Evolutionary conservation across 2,888 invertebrate species (phyloP), one percentile per base, ranked within the genome.

Genomic region (Orchestes rusci): DNA sequence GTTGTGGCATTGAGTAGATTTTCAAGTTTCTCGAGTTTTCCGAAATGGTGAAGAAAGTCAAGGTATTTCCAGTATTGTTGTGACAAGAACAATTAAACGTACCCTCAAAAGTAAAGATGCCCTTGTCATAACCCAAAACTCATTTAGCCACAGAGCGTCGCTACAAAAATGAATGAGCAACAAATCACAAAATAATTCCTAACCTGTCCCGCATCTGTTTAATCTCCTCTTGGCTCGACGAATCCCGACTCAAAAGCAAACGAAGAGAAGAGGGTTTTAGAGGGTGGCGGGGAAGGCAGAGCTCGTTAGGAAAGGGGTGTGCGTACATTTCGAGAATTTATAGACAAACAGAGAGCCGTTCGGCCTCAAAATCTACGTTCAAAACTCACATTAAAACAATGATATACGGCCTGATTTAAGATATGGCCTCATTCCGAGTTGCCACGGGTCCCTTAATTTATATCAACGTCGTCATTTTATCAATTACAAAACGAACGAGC

Each of bases 381-480:
- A 61, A 61, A 62, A 62, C 62, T 63, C 65, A 63, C 66, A 68
- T 67, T 67, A 68, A 67, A 67, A 68, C 67, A 66, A 67, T 68
- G 68, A 69, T 69, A 67, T 66, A 68, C 65, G 66, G 60, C 60
- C 67, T 63, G 67, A 68, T 68, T 67, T 66, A 66, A 68, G 67
- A 67, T 68, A 67, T 63, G 63, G 63, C 62, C 61, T 65, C 64
- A 66, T 67, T 69, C 66, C 63, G 67, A n/a, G n/a, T n/a, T n/a
- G 66, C 66, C 66, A 66, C 66, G 65, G n/a, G 65, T 62, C 64
- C 65, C 65, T 64, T 66, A 69, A 69, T 68, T 68, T 68, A 69
- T 68, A 67, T 68, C 68, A 67, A 66, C 64, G 69, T 69, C 68
- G 69, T 69, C 69, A 69, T 66, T 64, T 63, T 66, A 64, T 66